A percentile compares a stretch with the other conserved stretches of the same genome.
Evolutionary conservation across 2,113 vertebrate genomes (phyloP).

Genomic region (Macroglossus sobrinus): DNA sequence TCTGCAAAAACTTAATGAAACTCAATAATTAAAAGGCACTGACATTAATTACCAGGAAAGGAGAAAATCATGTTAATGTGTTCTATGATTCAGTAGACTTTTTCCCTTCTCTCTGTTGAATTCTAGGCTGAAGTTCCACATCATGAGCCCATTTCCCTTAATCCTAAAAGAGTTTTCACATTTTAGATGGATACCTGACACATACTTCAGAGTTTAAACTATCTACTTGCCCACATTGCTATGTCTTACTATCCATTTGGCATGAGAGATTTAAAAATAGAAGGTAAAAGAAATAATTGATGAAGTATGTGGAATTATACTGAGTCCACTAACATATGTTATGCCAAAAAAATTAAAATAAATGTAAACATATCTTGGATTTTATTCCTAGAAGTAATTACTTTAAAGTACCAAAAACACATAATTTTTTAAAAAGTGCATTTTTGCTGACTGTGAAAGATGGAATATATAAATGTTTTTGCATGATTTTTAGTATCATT

Average conservation of each 20-base stretch:
- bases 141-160: neutral
- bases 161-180: neutral
- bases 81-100: neutral
- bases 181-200: neutral
- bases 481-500: constrained; percentile 16
- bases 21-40: neutral
- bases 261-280: constrained; percentile 12
- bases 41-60: neutral
- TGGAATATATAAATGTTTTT: neutral
- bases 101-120: neutral
- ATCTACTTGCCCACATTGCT: neutral
- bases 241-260: neutral
- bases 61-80: neutral
- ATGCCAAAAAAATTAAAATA: neutral
- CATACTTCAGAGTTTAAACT: neutral
- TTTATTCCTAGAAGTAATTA: constrained; percentile 14
- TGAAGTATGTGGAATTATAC: neutral
- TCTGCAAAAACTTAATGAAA: neutral
- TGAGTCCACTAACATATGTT: constrained; percentile 2
- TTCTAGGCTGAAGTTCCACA: neutral
- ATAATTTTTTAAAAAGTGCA: neutral
- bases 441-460: neutral
- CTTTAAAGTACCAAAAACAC: neutral
- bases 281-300: neutral
- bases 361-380: neutral